These are phyloP conservation scores for Crotalus tigris DNA, from an alignment of 2,113 vertebrate genomes.

Conservation along the genomic window DNA sequence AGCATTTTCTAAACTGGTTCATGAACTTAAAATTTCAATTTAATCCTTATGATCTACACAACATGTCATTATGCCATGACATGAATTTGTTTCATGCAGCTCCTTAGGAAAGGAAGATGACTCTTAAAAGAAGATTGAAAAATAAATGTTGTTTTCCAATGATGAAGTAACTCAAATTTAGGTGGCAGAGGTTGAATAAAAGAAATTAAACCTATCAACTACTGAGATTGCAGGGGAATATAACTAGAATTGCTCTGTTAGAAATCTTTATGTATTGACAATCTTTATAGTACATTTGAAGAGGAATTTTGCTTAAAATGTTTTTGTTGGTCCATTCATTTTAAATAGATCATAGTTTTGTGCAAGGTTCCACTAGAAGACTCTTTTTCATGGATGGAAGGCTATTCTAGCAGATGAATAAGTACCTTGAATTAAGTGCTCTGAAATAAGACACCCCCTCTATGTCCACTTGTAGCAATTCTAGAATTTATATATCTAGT, in stretches of 20 bases:
- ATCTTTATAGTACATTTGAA: not conserved
- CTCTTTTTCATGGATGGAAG: not conserved
- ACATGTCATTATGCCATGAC: not conserved
- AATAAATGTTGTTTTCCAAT: not conserved
- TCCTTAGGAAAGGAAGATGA: not conserved
- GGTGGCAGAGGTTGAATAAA: not conserved
- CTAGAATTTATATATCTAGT: not conserved
- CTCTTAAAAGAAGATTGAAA: not conserved
- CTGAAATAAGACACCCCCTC: not conserved
- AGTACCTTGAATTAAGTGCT: not conserved
- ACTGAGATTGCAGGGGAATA: not conserved
- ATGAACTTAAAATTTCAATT: not conserved
- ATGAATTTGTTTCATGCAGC: not conserved
- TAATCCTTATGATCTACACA: not conserved
- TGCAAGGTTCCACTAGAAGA: not conserved
- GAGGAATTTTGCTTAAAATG: not conserved
- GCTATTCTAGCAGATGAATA: not conserved
- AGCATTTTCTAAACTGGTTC: not conserved
- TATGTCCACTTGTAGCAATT: not conserved
- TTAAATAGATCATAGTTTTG: not conserved
- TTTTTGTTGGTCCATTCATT: not conserved
- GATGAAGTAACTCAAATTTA: not conserved
- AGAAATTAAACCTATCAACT: not conserved
- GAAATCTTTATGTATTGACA: not conserved
- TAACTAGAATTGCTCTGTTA: not conserved